These are phyloP conservation scores for Theristicus caerulescens DNA, from an alignment of 2,113 vertebrate genomes.

Conservation along the genomic window DNA sequence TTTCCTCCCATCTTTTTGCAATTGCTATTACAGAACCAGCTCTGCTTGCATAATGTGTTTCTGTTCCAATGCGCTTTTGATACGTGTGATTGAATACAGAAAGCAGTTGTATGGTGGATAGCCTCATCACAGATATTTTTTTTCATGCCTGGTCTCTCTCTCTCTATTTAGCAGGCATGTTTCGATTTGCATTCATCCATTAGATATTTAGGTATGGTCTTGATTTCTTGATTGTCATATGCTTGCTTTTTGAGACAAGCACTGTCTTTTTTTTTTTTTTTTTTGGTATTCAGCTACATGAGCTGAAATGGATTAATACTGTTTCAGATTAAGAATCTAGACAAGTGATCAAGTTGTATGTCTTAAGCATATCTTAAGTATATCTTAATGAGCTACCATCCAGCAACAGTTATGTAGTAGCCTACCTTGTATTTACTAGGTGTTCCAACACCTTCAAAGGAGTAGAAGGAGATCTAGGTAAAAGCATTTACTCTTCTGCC, in stretches of 20 bases:
- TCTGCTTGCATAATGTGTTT: neutral
- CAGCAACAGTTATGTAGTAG: neutral
- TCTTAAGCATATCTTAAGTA: neutral
- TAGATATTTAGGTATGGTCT: neutral
- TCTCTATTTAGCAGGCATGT: neutral
- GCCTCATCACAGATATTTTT: neutral
- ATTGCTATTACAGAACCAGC: neutral
- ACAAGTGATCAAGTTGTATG: neutral
- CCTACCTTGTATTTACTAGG: neutral
- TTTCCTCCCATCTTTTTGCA: neutral
- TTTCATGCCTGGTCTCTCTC: neutral
- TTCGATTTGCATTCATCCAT: neutral
- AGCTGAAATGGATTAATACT: neutral
- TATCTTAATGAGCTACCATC: neutral
- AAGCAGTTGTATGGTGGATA: neutral
- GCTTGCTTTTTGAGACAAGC: neutral
- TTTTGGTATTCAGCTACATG: neutral
- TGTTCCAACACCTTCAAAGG: neutral
- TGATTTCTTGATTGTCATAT: neutral
- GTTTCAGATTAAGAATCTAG: neutral
- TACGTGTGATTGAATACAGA: neutral
- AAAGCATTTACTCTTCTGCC: neutral
- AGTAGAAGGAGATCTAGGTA: neutral
- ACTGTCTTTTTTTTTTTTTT: neutral
- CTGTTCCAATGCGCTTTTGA: neutral